phyloP scores from a whole-genome alignment of 2,888 invertebrate genomes.

The Busseola fusca region DNA sequence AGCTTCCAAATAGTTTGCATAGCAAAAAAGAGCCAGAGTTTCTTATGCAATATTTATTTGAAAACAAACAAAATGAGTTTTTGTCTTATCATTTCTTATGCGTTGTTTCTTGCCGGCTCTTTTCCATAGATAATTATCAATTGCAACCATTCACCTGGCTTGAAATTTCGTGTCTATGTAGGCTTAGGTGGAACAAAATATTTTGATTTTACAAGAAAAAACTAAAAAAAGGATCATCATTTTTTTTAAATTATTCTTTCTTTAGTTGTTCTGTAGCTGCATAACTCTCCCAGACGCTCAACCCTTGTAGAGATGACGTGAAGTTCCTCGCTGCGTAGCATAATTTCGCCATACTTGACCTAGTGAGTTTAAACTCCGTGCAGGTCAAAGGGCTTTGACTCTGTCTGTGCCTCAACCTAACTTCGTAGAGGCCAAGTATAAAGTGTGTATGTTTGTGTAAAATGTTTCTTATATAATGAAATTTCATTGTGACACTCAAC shows the following conservation, averaged over 20 bases:
- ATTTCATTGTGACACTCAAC: slow-evolving; percentile 21
- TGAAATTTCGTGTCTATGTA: background rate
- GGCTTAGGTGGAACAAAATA: background rate
- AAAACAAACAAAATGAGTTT: slow-evolving; percentile 19
- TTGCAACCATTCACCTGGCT: background rate
- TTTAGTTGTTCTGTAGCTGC: background rate
- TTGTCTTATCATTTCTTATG: background rate
- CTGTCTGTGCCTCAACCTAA: background rate
- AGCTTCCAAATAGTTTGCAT: slow-evolving; percentile 22
- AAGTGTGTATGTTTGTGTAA: background rate
- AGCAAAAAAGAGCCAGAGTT: slow-evolving; percentile 2
- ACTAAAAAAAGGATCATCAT: too few species aligned
- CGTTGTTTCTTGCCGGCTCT: background rate
- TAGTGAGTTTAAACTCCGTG: slow-evolving; percentile 3
- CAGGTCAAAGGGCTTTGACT: slow-evolving; percentile 40
- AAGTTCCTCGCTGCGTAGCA: background rate
- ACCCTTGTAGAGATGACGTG: background rate
- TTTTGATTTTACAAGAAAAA: background rate
- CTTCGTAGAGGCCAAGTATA: background rate
- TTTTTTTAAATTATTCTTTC: too few species aligned
- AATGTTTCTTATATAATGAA: background rate
- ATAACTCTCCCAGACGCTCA: too few species aligned
- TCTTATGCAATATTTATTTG: slow-evolving; percentile 15
- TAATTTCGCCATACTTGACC: slow-evolving; percentile 29
- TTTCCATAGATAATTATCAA: background rate